Percentiles rank a stretch among this genome's conserved stretches.
Conservation (phyloP, 2,113 vertebrate species). For the Odontesthes bonariensis region DNA sequence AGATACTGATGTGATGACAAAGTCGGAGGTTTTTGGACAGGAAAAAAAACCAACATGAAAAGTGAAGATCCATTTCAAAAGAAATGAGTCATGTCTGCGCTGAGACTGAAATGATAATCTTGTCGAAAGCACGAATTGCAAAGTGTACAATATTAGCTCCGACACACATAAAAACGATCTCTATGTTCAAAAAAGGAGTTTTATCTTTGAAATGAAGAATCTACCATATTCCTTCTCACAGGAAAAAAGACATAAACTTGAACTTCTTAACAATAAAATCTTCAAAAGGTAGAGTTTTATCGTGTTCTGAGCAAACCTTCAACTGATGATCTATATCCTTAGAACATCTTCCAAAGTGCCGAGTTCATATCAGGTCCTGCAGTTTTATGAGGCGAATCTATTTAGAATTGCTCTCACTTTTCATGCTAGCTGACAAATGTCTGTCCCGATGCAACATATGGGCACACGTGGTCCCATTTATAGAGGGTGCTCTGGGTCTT, state of each 20-base stretch:
- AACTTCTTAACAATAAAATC: constrained; percentile 9
- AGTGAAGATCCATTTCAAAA: constrained; percentile 34
- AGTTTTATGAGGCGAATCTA: too few relatives aligned
- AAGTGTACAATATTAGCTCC: constrained; percentile 45
- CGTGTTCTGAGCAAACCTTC: constrained; percentile 14
- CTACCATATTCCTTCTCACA: background rate
- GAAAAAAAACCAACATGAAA: constrained; percentile 32
- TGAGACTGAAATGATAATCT: constrained; percentile 44
- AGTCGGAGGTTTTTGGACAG: constrained; percentile 24
- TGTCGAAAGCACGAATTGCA: constrained; percentile 31
- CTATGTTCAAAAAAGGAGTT: too few relatives aligned
- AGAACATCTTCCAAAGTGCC: too few relatives aligned
- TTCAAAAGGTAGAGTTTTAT: constrained; percentile 21
- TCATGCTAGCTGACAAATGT: too few relatives aligned
- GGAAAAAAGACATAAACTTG: constrained; percentile 10
- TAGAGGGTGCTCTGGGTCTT: too few relatives aligned
- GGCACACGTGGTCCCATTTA: too few relatives aligned
- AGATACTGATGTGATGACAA: constrained; percentile 64
- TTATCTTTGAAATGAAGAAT: constrained; percentile 6
- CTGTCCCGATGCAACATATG: too few relatives aligned
- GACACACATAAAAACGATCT: constrained; percentile 5
- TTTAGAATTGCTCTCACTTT: too few relatives aligned
- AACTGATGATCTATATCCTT: too few relatives aligned
- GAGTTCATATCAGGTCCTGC: too few relatives aligned
- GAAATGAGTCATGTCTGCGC: constrained; percentile 38